A percentile compares a stretch with the other conserved stretches of the same genome.
Evolutionary conservation across 2,113 vertebrate species (phyloP).

Genomic region (Egretta garzetta): DNA sequence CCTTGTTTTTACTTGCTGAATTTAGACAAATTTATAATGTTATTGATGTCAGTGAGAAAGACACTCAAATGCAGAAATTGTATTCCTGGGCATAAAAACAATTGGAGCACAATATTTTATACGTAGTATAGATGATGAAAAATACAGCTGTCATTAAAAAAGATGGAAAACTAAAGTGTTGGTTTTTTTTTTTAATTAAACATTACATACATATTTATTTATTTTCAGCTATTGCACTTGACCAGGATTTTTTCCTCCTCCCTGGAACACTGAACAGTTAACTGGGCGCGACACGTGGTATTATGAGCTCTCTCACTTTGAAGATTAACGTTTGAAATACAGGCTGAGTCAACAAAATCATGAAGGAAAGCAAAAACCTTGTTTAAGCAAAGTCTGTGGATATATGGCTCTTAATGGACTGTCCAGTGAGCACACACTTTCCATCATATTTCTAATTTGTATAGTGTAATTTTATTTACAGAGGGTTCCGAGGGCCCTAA

Average conservation of each 20-base stretch:
- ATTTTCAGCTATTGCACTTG: not conserved
- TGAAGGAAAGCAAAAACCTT: not conserved
- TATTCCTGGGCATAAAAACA: conserved; percentile 42
- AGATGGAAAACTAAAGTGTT: not conserved
- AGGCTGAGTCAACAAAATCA: not conserved
- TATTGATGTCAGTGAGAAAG: conserved; percentile 68
- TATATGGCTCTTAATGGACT: not conserved
- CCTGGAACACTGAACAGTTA: not conserved
- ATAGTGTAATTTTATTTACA: not conserved
- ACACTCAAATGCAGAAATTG: conserved; percentile 63
- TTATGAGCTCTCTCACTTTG: not conserved
- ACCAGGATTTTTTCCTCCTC: not conserved
- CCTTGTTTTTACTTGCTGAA: conserved; percentile 72
- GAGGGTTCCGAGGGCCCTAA: not conserved
- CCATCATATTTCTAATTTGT: not conserved
- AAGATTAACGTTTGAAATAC: not conserved
- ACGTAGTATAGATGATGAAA: not conserved
- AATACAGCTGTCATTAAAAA: not conserved
- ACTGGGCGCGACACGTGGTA: not conserved
- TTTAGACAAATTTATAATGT: conserved; percentile 69
- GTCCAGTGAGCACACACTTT: not conserved
- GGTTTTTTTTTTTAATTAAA: not conserved
- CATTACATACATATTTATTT: not conserved
- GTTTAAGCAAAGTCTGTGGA: not conserved
- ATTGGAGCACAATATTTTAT: not conserved